A percentile compares a stretch with the other conserved stretches of the same genome.
Evolutionary conservation across 2,888 invertebrate species (phyloP).

Genomic region (Rosalia funebris): DNA sequence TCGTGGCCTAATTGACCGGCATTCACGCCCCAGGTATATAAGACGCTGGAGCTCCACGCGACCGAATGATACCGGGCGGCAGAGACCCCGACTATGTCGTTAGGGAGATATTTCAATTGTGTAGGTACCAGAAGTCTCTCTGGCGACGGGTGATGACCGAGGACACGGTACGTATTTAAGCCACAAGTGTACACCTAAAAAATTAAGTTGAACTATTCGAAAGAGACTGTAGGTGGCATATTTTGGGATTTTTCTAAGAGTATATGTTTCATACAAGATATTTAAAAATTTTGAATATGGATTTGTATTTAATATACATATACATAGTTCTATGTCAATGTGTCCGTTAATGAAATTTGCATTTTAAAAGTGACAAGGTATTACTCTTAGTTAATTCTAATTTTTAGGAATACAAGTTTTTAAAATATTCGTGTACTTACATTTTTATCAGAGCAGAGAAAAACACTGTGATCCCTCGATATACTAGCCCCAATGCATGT

Average conservation of each 20-base stretch:
- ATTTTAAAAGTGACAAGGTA: too few species aligned
- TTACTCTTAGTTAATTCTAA: too few species aligned
- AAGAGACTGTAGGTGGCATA: too few species aligned
- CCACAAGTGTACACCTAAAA: conserved; percentile 71
- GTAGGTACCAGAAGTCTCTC: conserved; percentile 64
- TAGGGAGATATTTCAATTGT: conserved; percentile 59
- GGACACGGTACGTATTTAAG: conserved; percentile 72
- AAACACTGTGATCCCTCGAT: conserved; percentile 75
- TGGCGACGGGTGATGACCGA: conserved; percentile 70
- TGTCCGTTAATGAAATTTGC: too few species aligned
- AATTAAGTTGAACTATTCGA: too few species aligned
- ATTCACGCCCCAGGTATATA: conserved; percentile 86
- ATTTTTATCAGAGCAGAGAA: conserved; percentile 71
- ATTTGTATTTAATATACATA: too few species aligned
- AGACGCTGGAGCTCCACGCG: conserved; percentile 69
- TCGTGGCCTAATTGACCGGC: conserved; percentile 83
- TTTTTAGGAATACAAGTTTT: too few species aligned
- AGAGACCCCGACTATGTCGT: conserved; percentile 66
- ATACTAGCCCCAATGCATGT: conserved; percentile 65
- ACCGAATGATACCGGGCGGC: conserved; percentile 80
- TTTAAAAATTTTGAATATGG: too few species aligned
- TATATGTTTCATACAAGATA: too few species aligned
- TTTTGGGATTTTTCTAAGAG: too few species aligned
- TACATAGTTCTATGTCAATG: too few species aligned
- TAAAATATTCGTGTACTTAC: too few species aligned